Conservation (phyloP, 2,797 vertebrate genomes). For the Tarsius wallacei region DNA sequence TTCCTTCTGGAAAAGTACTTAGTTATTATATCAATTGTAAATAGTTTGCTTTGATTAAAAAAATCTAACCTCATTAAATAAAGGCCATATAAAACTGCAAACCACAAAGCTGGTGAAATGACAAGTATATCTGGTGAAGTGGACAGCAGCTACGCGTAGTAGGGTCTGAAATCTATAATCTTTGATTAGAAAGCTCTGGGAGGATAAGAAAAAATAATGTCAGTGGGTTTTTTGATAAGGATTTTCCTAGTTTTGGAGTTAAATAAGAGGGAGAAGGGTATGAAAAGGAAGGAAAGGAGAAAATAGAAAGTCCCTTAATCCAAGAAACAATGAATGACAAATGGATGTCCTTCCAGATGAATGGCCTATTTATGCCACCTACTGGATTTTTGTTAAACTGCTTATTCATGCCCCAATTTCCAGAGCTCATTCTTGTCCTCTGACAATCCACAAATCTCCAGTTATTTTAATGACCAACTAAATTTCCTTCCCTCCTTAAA, state of each 20-base stretch:
- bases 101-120: neutral
- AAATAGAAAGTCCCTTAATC: neutral
- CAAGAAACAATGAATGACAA: neutral
- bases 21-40: neutral
- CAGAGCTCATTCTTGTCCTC: neutral
- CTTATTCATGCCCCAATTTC: neutral
- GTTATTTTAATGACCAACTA: neutral
- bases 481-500: neutral
- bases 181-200: neutral
- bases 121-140: neutral
- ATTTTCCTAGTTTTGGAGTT: neutral
- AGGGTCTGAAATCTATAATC: conserved; percentile 1
- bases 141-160: neutral
- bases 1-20: neutral
- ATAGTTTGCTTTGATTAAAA: neutral
- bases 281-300: neutral
- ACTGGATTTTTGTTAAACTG: conserved; percentile 84
- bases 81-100: neutral
- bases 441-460: neutral
- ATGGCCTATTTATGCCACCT: conserved; percentile 86
- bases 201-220: neutral
- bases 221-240: neutral
- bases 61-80: neutral
- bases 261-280: neutral
- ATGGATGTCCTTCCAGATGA: neutral